phyloP scores from a whole-genome alignment of 2,888 invertebrate genomes.

The Silvanus unidentatus region DNA sequence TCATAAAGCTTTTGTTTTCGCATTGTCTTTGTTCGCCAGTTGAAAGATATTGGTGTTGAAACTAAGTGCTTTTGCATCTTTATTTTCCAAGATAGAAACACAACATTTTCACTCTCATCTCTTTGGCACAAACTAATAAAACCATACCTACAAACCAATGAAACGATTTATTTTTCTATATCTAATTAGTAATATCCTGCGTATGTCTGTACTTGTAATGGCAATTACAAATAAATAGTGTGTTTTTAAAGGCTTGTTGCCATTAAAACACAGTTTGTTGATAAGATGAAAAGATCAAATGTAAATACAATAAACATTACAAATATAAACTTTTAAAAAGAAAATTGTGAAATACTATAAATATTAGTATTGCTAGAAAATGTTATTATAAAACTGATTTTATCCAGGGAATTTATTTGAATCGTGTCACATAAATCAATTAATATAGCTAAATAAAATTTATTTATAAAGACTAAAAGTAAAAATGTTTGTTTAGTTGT shows the following conservation, averaged over 20 bases:
- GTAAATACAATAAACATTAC: slow-evolving; percentile 22
- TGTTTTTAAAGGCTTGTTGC: too few relatives aligned
- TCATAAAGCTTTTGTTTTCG: slow-evolving; percentile 43
- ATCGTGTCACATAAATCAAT: slow-evolving; percentile 30
- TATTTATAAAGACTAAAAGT: slow-evolving; percentile 27
- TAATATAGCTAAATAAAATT: slow-evolving; percentile 24
- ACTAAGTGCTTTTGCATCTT: slow-evolving; percentile 34
- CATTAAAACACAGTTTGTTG: slow-evolving; percentile 6
- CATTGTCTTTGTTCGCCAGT: slow-evolving; percentile 30
- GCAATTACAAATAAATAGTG: too few relatives aligned
- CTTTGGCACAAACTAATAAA: too few relatives aligned
- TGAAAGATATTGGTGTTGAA: slow-evolving; percentile 36
- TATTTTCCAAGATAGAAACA: slow-evolving; percentile 18
- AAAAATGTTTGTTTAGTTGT: slow-evolving; percentile 14
- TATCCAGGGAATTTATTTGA: slow-evolving; percentile 26
- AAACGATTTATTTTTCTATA: too few relatives aligned
- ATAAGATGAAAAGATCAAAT: slow-evolving; percentile 23
- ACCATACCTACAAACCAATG: too few relatives aligned
- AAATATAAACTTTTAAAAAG: slow-evolving; percentile 18
- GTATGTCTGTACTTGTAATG: too few relatives aligned
- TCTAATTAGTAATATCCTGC: too few relatives aligned
- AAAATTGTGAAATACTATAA: slow-evolving; percentile 16
- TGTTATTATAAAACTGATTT: slow-evolving; percentile 25
- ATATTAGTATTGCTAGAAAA: slow-evolving; percentile 24
- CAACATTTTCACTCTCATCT: not conserved